Conservation (phyloP, 2,888 invertebrate genomes). For the Pristionchus japonicus region DNA sequence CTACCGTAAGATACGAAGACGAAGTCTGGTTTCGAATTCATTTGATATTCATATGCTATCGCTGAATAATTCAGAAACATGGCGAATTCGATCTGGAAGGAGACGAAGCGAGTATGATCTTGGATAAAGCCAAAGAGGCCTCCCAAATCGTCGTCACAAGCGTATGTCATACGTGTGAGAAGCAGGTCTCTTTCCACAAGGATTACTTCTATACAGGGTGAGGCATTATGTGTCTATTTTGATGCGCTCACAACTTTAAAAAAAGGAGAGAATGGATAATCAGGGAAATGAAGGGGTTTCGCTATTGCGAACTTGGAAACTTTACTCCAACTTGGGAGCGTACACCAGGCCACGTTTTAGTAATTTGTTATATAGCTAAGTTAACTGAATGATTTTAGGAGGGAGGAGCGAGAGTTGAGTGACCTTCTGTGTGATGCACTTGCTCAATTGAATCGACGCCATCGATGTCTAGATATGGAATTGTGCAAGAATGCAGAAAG, state of each 20-base stretch:
- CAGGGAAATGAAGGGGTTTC: too few relatives aligned
- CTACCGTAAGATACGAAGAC: too few relatives aligned
- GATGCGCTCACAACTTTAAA: too few relatives aligned
- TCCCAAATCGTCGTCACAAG: neutral
- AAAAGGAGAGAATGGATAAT: too few relatives aligned
- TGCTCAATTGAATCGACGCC: neutral
- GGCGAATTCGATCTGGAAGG: conserved; percentile 15
- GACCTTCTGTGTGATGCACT: neutral
- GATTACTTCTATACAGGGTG: neutral
- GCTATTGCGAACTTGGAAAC: too few relatives aligned
- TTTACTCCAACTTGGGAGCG: too few relatives aligned
- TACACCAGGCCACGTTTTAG: too few relatives aligned
- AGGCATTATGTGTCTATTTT: neutral
- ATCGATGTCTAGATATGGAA: neutral
- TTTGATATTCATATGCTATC: neutral
- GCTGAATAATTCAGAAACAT: neutral
- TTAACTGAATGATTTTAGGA: neutral
- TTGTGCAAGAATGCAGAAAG: neutral
- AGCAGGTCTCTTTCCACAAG: neutral
- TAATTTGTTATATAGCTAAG: too few relatives aligned
- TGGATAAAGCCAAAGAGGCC: neutral
- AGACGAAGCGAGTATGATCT: neutral
- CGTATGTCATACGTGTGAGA: neutral
- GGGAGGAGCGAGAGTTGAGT: neutral
- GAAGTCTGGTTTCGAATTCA: neutral